Percentiles rank a stretch among this genome's conserved stretches.
Evolutionary conservation across 2,888 invertebrate species (phyloP).

Genomic region (Pycnomerus fuliginosus): DNA sequence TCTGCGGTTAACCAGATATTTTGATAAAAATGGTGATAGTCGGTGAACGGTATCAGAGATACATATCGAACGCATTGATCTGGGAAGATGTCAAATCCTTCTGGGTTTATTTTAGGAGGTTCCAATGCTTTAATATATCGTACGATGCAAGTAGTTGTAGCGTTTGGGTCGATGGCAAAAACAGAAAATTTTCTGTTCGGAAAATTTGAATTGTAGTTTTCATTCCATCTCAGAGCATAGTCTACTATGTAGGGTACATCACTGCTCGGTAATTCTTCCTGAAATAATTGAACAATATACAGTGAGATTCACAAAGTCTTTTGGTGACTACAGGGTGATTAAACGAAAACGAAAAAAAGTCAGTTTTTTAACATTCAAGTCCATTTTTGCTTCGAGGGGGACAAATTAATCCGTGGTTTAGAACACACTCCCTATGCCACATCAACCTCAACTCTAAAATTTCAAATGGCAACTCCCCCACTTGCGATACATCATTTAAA

Average conservation of each 20-base stretch:
- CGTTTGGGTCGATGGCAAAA: constrained; percentile 57
- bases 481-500: no score
- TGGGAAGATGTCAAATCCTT: constrained; percentile 50
- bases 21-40: constrained; percentile 49
- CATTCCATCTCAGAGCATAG: constrained; percentile 57
- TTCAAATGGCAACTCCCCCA: no score
- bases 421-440: no score
- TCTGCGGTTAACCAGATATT: constrained; percentile 62
- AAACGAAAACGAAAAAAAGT: no score
- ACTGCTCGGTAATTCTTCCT: constrained; percentile 53
- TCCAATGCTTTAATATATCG: constrained; percentile 54
- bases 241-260: constrained; percentile 55
- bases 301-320: neutral
- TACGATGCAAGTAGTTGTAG: constrained; percentile 58
- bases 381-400: no score
- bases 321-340: neutral
- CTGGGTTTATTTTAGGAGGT: constrained; percentile 51
- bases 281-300: no score
- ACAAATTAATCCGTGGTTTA: no score
- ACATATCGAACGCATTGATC: constrained; percentile 54
- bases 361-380: no score
- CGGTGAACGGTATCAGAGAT: constrained; percentile 53
- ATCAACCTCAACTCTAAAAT: no score
- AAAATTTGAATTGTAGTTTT: constrained; percentile 55
- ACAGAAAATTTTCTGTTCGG: constrained; percentile 57